phyloP scores from a whole-genome alignment of 2,888 invertebrate genomes.

The Hydriomena furcata region DNA sequence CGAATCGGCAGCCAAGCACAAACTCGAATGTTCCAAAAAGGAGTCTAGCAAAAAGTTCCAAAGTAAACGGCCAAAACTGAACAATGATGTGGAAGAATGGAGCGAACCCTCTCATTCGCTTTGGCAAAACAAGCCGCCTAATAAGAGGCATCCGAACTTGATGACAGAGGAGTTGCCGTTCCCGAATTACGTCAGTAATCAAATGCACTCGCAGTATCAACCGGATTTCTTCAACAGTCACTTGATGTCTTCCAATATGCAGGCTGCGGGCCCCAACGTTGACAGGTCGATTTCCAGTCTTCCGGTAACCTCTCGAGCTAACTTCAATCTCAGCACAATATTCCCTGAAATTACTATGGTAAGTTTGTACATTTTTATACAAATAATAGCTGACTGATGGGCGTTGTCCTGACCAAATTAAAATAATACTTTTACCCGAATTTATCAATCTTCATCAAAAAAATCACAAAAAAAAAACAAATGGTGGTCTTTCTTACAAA shows the following conservation, averaged over 20 bases:
- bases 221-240: conserved; percentile 74
- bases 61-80: conserved; percentile 67
- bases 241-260: conserved; percentile 68
- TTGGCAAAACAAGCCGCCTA: conserved; percentile 70
- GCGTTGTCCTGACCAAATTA: too few relatives aligned
- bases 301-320: conserved; percentile 82
- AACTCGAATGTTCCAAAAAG: conserved; percentile 77
- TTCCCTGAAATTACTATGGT: conserved; percentile 92
- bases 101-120: conserved; percentile 61
- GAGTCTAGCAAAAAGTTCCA: conserved; percentile 73
- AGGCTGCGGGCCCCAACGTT: conserved; percentile 61
- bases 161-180: conserved; percentile 69
- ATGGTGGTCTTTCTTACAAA: too few relatives aligned
- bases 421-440: too few relatives aligned
- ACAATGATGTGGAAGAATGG: conserved; percentile 71
- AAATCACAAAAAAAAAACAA: too few relatives aligned
- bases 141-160: conserved; percentile 65
- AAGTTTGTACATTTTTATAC: conserved; percentile 38
- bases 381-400: too few relatives aligned
- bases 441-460: too few relatives aligned
- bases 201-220: conserved; percentile 72
- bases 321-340: conserved; percentile 92
- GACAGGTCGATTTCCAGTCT: conserved; percentile 66
- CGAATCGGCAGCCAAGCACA: conserved; percentile 73
- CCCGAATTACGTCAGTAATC: conserved; percentile 71